Evolutionary conservation across 2,888 invertebrate genomes (phyloP), one percentile per base, ranked within the genome.

Genomic region (Nomada hirtipes): DNA sequence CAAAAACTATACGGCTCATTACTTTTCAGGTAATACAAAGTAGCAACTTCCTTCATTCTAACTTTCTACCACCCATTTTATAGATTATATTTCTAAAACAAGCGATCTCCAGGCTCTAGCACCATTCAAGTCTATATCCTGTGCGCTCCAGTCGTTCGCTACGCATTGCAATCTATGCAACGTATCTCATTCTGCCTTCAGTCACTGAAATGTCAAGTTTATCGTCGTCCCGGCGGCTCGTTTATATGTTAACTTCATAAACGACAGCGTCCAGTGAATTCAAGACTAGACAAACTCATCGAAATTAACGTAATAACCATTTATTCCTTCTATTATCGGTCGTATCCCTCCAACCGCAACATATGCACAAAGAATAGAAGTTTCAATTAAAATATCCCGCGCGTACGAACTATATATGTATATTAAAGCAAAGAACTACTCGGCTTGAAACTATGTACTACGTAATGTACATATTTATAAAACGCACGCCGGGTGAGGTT

Each of bases 121-220:
- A n/a, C 23, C 11, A 26, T 4, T 44, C 15, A 15, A 59, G 44
- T 47, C 18, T 52, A 23, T 15, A 61, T 50, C 4, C 7, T 29
- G 4, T 26, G 15, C 42, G 2, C 26, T 71, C 4, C 11, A 18
- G 15, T 60, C 20, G 15, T 73, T 3, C 55, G 26, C n/a, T 10
- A 26, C 23, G 11, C 18, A 13, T 42, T 60, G 11, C n/a, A 65
- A 65, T 72, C 29, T 36, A 42, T 26, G 13, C 20, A 13, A 29
- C 44, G 13, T 44, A 26, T 13, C 18, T 61, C n/a, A 13, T 47
- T 68, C 57, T 57, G n/a, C 44, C 29, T 26, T 57, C 50, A 42
- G 47, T 73, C 47, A 60, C 4, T 42, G 57, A 52, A 73, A 63
- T 80, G 55, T 80, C 81, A 80, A 81, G 59, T 73, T 80, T 81